Base-by-base conservation (phyloP, 1,140 invertebrate genomes). In the Trachelipus rathkii region DNA sequence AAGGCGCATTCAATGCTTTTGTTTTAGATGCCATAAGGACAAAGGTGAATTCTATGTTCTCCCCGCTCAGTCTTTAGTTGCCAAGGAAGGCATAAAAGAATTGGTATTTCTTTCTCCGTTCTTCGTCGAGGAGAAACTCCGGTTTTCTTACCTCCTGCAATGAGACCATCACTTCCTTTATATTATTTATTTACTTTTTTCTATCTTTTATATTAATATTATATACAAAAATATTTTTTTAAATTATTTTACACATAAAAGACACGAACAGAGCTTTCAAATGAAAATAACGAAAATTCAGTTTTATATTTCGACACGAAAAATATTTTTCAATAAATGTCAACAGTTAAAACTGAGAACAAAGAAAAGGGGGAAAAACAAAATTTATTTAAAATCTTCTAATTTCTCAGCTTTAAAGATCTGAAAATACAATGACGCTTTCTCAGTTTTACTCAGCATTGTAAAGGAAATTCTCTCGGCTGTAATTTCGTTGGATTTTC, bases 381-480 rank as follows among this genome's bases (percentile, higher is more conserved):
- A 60, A 60, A 60, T 15, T 60, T 60, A 15, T 60, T 15, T 60
- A 60, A 60, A 60, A 60, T 60, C 50, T 60, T 19, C 50, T 60
- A 60, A 60, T 60, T 60, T 60, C 50, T 60, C 50, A 60, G 50
- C 50, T 60, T 60, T 60, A 60, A 60, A 60, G 50, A 60, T 60
- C 50, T 60, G 11, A 60, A 60, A 60, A 60, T 60, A 60, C 50
- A 60, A 60, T 60, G 50, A 19, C 50, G 50, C 50, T 60, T 60
- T 8, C 50, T 60, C 50, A 60, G 50, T 60, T 60, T 60, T 60
- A 13, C 50, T 60, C 50, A 4, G 50, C 50, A 60, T 60, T 60
- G 50, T 60, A 60, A 13, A 60, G 50, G 50, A 60, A 60, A 60
- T 60, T 60, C 50, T 60, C 50, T 60, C 50, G 50, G 19, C 50